Evolutionary conservation across 2,888 invertebrate species (phyloP), one percentile per base, ranked within the genome.

Genomic region (Aelia acuminata): DNA sequence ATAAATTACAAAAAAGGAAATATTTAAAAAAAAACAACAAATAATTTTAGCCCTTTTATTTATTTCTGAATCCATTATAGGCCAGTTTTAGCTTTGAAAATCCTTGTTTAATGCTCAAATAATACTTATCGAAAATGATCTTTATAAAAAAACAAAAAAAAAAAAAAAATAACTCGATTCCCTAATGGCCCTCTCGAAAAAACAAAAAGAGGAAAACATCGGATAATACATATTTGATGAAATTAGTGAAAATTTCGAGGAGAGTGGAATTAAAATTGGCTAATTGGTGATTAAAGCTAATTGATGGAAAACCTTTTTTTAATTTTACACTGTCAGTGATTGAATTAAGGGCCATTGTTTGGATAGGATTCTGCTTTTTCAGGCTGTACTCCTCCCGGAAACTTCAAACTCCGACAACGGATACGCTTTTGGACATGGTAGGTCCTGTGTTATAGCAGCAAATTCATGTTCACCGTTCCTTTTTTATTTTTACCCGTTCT

Each of bases 221-320:
- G 3, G 22, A 80, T 43, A 13, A 43, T 80, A 80, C 80, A 80
- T 80, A 80, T 43, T 80, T 80, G 80, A 80, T 47, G 80, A 35
- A 47, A 80, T 80, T 80, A 80, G 80, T 39, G 80, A 43, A 80
- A 47, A 80, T n/a, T 80, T 47, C 80, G 43, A 39, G 80, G 80
- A 80, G 80, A 47, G 43, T n/a, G 80, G 80, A 80, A 80, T 80
- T 80, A 80, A 80, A 80, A 47, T 80, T 10, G 80, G 43, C n/a
- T 80, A 80, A 80, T 80, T 80, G 80, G 47, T 43, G 80, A 80
- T 80, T 80, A 80, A 43, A 43, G 80, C n/a, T 80, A 80, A 80
- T 80, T 80, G 80, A 22, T 43, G 43, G 80, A n/a, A 43, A 43
- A n/a, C 43, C 80, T 80, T 80, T 80, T n/a, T 80, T 80, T n/a